Evolutionary conservation across 2,797 vertebrate genomes (phyloP).

Genomic region (Sphenodon punctatus): DNA sequence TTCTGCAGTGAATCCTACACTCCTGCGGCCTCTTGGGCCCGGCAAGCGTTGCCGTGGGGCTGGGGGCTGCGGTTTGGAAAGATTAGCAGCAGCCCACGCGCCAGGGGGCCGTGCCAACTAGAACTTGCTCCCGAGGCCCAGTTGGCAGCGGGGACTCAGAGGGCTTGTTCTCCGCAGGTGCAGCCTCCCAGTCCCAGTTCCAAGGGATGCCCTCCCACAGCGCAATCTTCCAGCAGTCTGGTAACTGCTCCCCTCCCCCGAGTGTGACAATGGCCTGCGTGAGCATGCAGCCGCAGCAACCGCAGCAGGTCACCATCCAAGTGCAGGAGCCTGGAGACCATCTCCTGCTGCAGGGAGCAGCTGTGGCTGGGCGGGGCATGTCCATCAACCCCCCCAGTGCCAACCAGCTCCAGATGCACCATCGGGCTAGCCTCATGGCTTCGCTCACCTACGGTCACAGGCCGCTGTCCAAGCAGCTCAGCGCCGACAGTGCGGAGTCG

Average conservation of each 20-base stretch:
- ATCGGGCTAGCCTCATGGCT: slow-evolving; percentile 87
- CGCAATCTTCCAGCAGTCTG: slow-evolving; percentile 85
- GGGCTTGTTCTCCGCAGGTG: slow-evolving; percentile 73
- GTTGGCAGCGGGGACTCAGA: background rate
- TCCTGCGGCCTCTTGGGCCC: too few relatives aligned
- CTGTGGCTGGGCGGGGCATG: slow-evolving; percentile 60
- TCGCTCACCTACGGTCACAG: slow-evolving; percentile 86
- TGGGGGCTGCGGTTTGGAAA: too few relatives aligned
- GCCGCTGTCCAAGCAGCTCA: slow-evolving; percentile 96
- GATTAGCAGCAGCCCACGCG: too few relatives aligned
- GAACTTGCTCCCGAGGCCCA: background rate
- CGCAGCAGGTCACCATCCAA: slow-evolving; percentile 90
- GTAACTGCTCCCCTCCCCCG: slow-evolving; percentile 88
- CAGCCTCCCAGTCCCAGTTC: slow-evolving; percentile 86
- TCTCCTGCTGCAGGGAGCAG: slow-evolving; percentile 68
- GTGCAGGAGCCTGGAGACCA: slow-evolving; percentile 89
- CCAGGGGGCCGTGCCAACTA: background rate
- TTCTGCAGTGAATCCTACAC: slow-evolving; percentile 15
- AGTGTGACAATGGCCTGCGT: slow-evolving; percentile 81
- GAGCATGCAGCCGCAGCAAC: slow-evolving; percentile 76
- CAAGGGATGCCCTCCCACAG: slow-evolving; percentile 81
- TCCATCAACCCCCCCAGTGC: slow-evolving; percentile 71
- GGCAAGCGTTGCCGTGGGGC: too few relatives aligned
- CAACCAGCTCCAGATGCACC: slow-evolving; percentile 79
- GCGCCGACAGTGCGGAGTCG: slow-evolving; percentile 94